phyloP scores from a whole-genome alignment of 1,140 invertebrate species.

The Ooceraea biroi region DNA sequence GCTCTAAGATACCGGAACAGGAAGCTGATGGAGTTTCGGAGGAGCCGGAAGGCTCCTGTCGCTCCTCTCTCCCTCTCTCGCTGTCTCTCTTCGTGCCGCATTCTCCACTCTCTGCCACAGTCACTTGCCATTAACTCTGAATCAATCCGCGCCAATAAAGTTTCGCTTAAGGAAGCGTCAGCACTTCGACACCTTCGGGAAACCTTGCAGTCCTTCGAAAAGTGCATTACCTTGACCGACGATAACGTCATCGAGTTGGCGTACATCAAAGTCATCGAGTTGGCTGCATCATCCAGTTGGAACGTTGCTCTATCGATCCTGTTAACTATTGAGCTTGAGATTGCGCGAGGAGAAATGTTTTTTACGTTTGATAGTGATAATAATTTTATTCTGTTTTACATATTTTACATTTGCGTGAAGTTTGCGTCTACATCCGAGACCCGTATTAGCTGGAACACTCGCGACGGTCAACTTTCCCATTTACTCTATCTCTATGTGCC shows the following conservation, averaged over 20 bases:
- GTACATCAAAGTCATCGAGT: not conserved
- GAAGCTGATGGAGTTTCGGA: slow-evolving; percentile 76
- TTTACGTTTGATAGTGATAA: too few relatives aligned
- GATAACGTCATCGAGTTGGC: not conserved
- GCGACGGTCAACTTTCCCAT: slow-evolving; percentile 29
- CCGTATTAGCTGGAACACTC: not conserved
- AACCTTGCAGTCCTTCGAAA: slow-evolving; percentile 1
- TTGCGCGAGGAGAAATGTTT: not conserved
- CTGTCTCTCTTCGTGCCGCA: not conserved
- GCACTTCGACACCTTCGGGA: not conserved
- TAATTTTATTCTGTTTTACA: not conserved
- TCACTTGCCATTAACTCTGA: slow-evolving; percentile 70
- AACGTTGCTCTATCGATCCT: not conserved
- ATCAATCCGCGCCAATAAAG: slow-evolving; percentile 69
- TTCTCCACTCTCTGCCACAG: slow-evolving; percentile 52
- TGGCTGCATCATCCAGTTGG: not conserved
- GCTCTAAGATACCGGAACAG: slow-evolving; percentile 72
- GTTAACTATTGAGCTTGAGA: not conserved
- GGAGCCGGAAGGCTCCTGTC: slow-evolving; percentile 37
- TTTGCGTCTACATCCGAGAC: too few relatives aligned
- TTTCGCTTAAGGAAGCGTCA: slow-evolving; percentile 49
- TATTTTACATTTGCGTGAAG: not conserved
- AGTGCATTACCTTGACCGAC: not conserved
- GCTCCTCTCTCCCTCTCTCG: slow-evolving; percentile 3
- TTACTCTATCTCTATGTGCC: not conserved